Evolutionary conservation across 37 sponge, comb jelly and placozoan genomes (phyloP), one percentile per base, ranked within the genome.

Genomic region (Haliclona indistincta): DNA sequence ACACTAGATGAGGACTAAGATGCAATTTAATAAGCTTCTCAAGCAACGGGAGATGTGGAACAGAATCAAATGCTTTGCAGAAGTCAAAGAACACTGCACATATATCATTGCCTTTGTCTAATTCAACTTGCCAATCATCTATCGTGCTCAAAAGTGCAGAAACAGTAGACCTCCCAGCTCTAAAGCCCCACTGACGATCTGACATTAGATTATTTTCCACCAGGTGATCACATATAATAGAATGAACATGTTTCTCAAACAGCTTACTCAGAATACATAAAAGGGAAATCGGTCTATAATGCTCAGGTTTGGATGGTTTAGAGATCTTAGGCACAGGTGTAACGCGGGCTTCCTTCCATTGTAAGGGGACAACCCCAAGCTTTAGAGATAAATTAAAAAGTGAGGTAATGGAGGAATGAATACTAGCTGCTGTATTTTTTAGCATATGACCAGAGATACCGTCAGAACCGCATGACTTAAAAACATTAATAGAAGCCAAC

Each of bases 231-330:
- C 15, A 22, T 36, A 64, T 30, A 2, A n/a, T n/a, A n/a, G n/a
- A n/a, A n/a, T n/a, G n/a, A n/a, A n/a, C n/a, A n/a, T n/a, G n/a
- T n/a, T n/a, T n/a, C n/a, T n/a, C n/a, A n/a, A n/a, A n/a, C n/a
- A n/a, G n/a, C n/a, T n/a, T n/a, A n/a, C n/a, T n/a, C n/a, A n/a
- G n/a, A n/a, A n/a, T n/a, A n/a, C n/a, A n/a, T n/a, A n/a, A n/a
- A n/a, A n/a, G n/a, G n/a, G 71, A 70, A 26, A 70, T 45, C 26
- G 71, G 71, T 7, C 71, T 20, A 47, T 70, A 70, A 33, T 20
- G 13, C n/a, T 29, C 1, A 19, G 2, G 23, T 2, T 26, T 19
- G 4, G 71, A 23, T 17, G 71, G 52, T 8, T 23, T 36, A 15
- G 47, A 52, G 2, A n/a, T n/a, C n/a, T n/a, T n/a, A n/a, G n/a